phyloP scores from a whole-genome alignment of 2,113 vertebrate genomes.

The Pelusios castaneus region DNA sequence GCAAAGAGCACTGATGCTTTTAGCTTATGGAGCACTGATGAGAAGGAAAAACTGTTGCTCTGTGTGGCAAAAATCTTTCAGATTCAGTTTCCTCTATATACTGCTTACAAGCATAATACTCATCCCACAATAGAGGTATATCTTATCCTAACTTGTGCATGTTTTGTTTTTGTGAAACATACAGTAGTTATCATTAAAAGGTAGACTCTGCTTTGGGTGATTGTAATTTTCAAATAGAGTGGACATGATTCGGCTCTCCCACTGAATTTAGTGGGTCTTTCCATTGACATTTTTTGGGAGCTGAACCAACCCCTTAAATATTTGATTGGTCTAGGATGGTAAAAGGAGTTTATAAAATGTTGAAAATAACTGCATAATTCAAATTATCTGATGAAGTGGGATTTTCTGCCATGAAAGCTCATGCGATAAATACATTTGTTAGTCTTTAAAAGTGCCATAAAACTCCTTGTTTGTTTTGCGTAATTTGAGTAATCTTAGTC shows the following conservation, averaged over 20 bases:
- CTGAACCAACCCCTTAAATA: not conserved
- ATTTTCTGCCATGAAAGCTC: too few species aligned
- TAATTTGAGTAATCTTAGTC: not conserved
- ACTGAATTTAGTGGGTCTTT: not conserved
- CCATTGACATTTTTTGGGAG: not conserved
- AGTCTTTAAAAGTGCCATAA: too few species aligned
- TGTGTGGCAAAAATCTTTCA: slow-evolving; percentile 99
- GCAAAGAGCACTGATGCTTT: slow-evolving; percentile 84
- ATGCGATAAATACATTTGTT: too few species aligned
- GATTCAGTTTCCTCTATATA: slow-evolving; percentile 99
- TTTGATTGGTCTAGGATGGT: not conserved
- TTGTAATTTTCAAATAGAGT: not conserved
- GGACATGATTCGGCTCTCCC: not conserved
- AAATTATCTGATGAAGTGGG: too few species aligned
- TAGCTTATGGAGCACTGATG: slow-evolving; percentile 94
- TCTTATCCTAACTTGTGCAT: slow-evolving; percentile 36
- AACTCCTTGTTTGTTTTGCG: too few species aligned
- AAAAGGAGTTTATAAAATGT: slow-evolving; percentile 26
- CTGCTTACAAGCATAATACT: slow-evolving; percentile 99
- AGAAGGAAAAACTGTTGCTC: slow-evolving; percentile 95
- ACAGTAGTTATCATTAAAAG: not conserved
- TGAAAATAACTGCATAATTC: slow-evolving; percentile 31
- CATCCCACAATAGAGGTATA: slow-evolving; percentile 98
- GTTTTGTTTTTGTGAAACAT: not conserved
- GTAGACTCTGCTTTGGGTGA: not conserved